These are phyloP conservation scores for Clarias magur DNA, from an alignment of 2,113 vertebrate species.

Conservation along the genomic window DNA sequence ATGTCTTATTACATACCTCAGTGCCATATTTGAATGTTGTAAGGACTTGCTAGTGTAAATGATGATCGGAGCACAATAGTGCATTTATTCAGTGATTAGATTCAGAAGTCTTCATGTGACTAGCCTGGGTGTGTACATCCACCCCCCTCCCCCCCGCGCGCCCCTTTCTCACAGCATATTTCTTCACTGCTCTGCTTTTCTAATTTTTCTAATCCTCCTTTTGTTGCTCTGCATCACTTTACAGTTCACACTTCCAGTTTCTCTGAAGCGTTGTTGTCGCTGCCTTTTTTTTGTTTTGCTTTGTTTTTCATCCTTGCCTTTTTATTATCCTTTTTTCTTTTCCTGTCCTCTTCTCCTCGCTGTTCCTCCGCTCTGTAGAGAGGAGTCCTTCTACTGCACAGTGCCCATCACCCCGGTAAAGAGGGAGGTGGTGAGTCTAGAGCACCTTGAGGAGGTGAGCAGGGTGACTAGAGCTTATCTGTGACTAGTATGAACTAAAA, in stretches of 20 bases:
- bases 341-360: conserved; percentile 44
- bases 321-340: conserved; percentile 50
- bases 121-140: not conserved
- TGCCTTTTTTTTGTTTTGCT: conserved; percentile 55
- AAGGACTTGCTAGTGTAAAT: not conserved
- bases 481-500: not conserved
- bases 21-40: not conserved
- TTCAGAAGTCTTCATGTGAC: not conserved
- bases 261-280: conserved; percentile 33
- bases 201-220: conserved; percentile 28
- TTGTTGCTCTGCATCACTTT: not conserved
- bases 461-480: conserved; percentile 64
- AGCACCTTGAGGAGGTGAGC: conserved; percentile 86
- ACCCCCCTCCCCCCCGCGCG: no score
- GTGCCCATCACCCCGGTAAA: conserved; percentile 90
- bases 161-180: not conserved
- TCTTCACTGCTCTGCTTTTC: conserved; percentile 29
- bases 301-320: conserved; percentile 44
- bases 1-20: not conserved
- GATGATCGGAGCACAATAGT: not conserved
- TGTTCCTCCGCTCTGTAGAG: conserved; percentile 74
- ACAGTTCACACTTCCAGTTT: conserved; percentile 5
- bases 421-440: conserved; percentile 84
- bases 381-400: conserved; percentile 88
- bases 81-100: not conserved